Evolutionary conservation across 2,888 invertebrate species (phyloP), one percentile per base, ranked within the genome.

Genomic region (Amphiduros pacificus): DNA sequence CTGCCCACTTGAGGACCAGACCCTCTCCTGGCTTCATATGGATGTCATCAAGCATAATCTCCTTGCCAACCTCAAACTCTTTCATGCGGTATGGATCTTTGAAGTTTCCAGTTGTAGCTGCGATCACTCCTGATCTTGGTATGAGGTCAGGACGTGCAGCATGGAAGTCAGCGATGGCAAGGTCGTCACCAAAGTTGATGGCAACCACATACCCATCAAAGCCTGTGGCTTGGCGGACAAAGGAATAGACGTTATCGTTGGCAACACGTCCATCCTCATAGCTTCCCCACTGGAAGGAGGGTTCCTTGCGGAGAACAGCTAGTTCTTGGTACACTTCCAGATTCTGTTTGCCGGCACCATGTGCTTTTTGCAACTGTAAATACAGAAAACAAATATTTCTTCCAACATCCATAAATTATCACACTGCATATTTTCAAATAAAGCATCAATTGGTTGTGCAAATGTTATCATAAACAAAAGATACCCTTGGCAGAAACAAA

Each of bases 211-310:
- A 79, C 22, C 74, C 74, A 0, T 74, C 73, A 67, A 79, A 79
- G 22, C 81, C 78, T 5, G 69, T 60, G 4, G 79, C 78, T 58
- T 77, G 68, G 9, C 80, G 70, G 9, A 76, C 70, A 57, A 76
- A 77, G 66, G 74, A 72, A 41, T 77, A 63, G 28, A 80, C 59
- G 50, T 77, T 71, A 0, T 69, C 62, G 29, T 68, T 65, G 24
- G 65, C 54, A 6, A 65, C 63, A 48, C 60, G 53, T 24, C 63
- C 67, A n/a, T 67, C 60, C 11, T 73, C 58, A 41, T 36, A 52
- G 6, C 65, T 61, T 2, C 82, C 82, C 71, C 74, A 81, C 64
- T 74, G 76, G 65, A 81, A 69, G 1, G 81, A 77, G 29, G 76
- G 77, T n/a, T 74, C 69, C 3, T 62, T 32, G 24, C 78, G 66